These are phyloP conservation scores for Pseudorectes ferrugineus DNA, from an alignment of 2,113 vertebrate species.

Conservation along the genomic window DNA sequence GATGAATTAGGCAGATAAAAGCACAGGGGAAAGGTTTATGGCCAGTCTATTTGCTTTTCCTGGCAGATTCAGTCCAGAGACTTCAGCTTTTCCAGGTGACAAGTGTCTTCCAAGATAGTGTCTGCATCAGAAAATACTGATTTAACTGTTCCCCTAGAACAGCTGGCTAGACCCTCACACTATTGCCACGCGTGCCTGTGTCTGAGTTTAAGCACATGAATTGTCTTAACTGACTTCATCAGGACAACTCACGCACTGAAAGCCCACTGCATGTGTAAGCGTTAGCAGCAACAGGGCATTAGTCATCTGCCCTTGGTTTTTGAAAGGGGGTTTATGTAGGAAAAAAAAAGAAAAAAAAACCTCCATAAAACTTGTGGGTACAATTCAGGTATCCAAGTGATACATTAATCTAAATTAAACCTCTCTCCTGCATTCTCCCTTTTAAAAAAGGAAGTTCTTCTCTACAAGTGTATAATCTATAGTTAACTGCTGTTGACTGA, in stretches of 20 bases:
- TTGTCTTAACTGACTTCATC: constrained; percentile 3
- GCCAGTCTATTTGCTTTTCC: not conserved
- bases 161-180: not conserved
- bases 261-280: not conserved
- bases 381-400: not conserved
- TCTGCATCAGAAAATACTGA: not conserved
- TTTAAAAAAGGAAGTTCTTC: not conserved
- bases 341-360: not conserved
- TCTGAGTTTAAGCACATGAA: not conserved
- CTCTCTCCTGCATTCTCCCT: not conserved
- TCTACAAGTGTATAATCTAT: not conserved
- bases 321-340: not conserved
- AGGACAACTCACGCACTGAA: not conserved
- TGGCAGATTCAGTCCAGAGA: not conserved
- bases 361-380: not conserved
- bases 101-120: not conserved
- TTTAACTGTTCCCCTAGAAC: not conserved
- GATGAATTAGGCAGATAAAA: not conserved
- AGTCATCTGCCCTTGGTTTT: not conserved
- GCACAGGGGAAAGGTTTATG: not conserved
- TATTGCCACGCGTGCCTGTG: not conserved
- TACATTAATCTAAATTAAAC: not conserved
- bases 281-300: not conserved
- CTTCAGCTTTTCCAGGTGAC: not conserved
- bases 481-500: not conserved